Base-by-base conservation (phyloP, 2,888 invertebrate species). In the Lumbricus terrestris region DNA sequence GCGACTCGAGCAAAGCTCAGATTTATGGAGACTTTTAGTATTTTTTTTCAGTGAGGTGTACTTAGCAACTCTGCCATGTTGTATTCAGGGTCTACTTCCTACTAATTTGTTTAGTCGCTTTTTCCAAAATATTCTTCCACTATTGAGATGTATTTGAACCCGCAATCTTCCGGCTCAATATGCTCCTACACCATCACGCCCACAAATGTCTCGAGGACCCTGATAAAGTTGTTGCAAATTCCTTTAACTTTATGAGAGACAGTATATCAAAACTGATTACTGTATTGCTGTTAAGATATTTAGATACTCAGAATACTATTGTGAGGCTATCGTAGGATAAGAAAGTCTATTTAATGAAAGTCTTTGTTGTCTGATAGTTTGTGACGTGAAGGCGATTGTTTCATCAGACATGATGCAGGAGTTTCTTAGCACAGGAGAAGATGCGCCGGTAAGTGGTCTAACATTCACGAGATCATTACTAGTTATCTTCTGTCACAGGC, bases 371-470 rank as follows among this genome's bases (percentile, higher is more conserved):
- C 82, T 93, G 93, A 90, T 92, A 95, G 97, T 99, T 0, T 99
- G 99, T 95, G 98, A 99, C 16, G 98, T 99, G 33, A 96, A 99
- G 83, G 99, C 99, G 54, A 98, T 99, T 94, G 99, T 98, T 0
- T 99, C 99, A 94, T 97, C 97, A 93, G 99, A 99, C 94, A 97
- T 97, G 2, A 97, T 99, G 95, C 99, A 99, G 95, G 98, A 99
- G 95, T 99, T 99, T 95, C 96, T 99, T 33, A 98, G 98, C 13
- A 98, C 98, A 94, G 96, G 97, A 1, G 98, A 98, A 91, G 93
- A 94, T 91, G 94, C 94, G 92, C 93, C 94, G 92, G 95, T 89
- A 38, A 69, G 69, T 69, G n/a, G 6, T 69, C n/a, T 29, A 69
- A 29, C n/a, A 29, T 69, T n/a, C n/a, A n/a, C n/a, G n/a, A n/a